These are phyloP conservation scores for Pteruthius melanotis DNA, from an alignment of 2,113 vertebrate genomes.

Conservation along the genomic window DNA sequence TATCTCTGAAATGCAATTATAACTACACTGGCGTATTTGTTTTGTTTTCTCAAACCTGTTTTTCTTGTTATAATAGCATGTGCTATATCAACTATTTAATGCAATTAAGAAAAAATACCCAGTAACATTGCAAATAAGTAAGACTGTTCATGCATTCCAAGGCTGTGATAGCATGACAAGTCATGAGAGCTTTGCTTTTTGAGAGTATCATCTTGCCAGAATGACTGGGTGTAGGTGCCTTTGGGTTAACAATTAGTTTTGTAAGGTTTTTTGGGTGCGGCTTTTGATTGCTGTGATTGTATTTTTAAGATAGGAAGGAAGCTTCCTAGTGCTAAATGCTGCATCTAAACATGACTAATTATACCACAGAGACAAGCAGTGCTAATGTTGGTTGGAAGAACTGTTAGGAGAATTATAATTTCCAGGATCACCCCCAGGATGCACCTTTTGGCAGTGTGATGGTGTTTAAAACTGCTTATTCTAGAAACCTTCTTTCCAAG, in stretches of 20 bases:
- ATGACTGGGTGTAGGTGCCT: background rate
- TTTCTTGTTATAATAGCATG: slow-evolving; percentile 5
- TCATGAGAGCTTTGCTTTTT: background rate
- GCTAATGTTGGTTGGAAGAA: background rate
- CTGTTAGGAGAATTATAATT: background rate
- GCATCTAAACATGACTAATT: background rate
- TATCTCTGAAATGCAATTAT: background rate
- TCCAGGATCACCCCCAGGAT: background rate
- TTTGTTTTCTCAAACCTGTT: slow-evolving; percentile 31
- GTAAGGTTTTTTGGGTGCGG: background rate
- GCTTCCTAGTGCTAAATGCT: background rate
- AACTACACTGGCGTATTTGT: background rate
- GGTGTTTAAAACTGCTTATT: background rate
- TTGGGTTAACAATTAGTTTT: background rate
- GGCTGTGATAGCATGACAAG: background rate
- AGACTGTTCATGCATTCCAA: background rate
- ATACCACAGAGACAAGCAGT: background rate
- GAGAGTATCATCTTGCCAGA: background rate
- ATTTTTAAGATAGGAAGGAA: background rate
- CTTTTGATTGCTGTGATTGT: background rate
- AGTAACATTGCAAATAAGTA: background rate
- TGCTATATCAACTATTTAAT: background rate
- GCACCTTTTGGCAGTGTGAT: fast-evolving
- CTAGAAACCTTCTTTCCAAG: background rate
- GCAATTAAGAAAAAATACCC: background rate